These are phyloP conservation scores for Microplitis deprimator DNA, from an alignment of 2,888 invertebrate genomes.

Conservation along the genomic window DNA sequence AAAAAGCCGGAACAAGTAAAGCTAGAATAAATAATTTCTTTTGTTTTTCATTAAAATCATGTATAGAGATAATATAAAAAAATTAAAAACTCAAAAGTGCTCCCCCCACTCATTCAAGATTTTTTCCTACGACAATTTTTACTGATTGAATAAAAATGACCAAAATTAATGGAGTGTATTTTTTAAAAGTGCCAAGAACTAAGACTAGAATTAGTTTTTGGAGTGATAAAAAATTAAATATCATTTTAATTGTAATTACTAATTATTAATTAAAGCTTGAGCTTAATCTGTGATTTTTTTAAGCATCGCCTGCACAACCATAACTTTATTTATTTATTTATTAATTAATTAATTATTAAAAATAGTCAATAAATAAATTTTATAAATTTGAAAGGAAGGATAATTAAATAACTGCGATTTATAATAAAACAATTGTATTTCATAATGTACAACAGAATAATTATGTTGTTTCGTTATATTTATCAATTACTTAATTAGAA, in stretches of 20 bases:
- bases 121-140: too few relatives aligned
- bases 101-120: too few relatives aligned
- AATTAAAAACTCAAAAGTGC: too few relatives aligned
- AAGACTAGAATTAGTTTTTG: not conserved
- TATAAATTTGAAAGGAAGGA: not conserved
- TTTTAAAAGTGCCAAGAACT: not conserved
- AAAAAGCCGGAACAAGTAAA: too few relatives aligned
- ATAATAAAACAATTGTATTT: not conserved
- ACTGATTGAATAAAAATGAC: not conserved
- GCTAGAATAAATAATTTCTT: too few relatives aligned
- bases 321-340: not conserved
- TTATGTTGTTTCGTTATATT: not conserved
- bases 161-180: not conserved
- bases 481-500: not conserved
- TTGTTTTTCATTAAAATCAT: too few relatives aligned
- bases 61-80: too few relatives aligned
- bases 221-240: not conserved
- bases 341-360: not conserved
- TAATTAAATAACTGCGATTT: not conserved
- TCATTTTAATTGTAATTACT: not conserved
- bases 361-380: too few relatives aligned
- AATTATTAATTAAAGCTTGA: not conserved
- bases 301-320: not conserved
- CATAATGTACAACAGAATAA: not conserved
- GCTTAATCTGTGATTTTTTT: not conserved